Evolutionary conservation across 37 sponge, comb jelly and placozoan species (phyloP), one percentile per base, ranked within the genome.

Genomic region (Beroe forskalii): DNA sequence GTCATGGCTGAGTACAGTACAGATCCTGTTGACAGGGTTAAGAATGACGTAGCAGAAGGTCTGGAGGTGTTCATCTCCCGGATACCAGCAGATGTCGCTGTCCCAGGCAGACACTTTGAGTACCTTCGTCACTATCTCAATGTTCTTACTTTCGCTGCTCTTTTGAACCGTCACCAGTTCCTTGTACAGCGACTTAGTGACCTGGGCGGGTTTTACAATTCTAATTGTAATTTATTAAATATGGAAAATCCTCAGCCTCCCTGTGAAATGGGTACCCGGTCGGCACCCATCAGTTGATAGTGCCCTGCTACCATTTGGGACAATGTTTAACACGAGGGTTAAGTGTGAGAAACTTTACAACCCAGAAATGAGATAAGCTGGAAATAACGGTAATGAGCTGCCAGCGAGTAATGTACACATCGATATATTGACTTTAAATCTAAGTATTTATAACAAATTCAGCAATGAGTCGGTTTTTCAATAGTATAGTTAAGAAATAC

Each of bases 61-160:
- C 67, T 66, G 67, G 20, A 8, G 67, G 28, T 66, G 67, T 8
- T 66, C 67, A 24, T 66, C 67, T 24, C 67, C 67, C 6, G 67
- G 67, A n/a, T n/a, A 66, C 67, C 67, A 66, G 20, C 67, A 66
- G 23, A 66, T 66, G 6, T 66, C 67, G 23, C 67, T 24, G 28
- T 66, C 67, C 67, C 67, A 66, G 8, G 67, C 67, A 25, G 67
- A 66, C 27, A n/a, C 67, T n/a, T 66, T 66, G 23, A 66, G 23
- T n/a, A 66, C 67, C 28, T n/a, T 14, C 6, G 67, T n/a, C 20
- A n/a, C 28, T 14, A 66, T 14, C 28, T 66, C 67, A 25, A 66
- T 66, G 23, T 14, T 6, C 20, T 66, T 66, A 25, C n/a, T 66
- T 66, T 66, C 67, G 8, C 27, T n/a, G 28, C 20, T 66, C 67